A percentile compares a stretch with the other conserved stretches of the same genome.
phyloP scores from a whole-genome alignment of 2,888 invertebrate species.

The Tenthredo mesomela region DNA sequence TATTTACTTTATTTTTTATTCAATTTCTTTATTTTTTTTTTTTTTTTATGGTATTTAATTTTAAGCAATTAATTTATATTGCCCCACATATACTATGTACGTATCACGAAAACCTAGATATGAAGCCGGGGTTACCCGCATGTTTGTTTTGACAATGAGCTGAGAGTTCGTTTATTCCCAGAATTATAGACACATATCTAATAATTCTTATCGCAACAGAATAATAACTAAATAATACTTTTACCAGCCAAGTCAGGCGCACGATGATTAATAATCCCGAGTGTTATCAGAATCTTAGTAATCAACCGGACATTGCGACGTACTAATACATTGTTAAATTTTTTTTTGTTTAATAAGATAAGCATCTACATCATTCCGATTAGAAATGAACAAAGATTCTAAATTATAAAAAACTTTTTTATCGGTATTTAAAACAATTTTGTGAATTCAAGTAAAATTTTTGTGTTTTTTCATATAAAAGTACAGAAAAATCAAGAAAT shows the following conservation, averaged over 20 bases:
- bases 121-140: not conserved
- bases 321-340: not conserved
- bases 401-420: too few relatives aligned
- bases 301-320: not conserved
- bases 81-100: not conserved
- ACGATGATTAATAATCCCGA: not conserved
- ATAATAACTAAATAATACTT: not conserved
- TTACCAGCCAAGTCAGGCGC: not conserved
- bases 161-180: not conserved
- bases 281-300: not conserved
- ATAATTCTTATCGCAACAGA: constrained; percentile 4
- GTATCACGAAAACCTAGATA: not conserved
- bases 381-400: not conserved
- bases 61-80: not conserved
- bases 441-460: too few relatives aligned
- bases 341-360: not conserved
- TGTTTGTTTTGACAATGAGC: not conserved
- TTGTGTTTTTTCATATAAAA: too few relatives aligned
- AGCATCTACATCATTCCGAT: not conserved
- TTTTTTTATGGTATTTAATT: not conserved
- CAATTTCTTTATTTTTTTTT: too few relatives aligned
- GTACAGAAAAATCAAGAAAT: too few relatives aligned
- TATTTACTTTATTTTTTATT: not conserved
- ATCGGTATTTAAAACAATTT: too few relatives aligned
- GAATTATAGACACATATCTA: not conserved